Percentiles rank a stretch among this genome's conserved stretches.
phyloP scores from a whole-genome alignment of 1,140 invertebrate species.

The Spodoptera frugiperda region DNA sequence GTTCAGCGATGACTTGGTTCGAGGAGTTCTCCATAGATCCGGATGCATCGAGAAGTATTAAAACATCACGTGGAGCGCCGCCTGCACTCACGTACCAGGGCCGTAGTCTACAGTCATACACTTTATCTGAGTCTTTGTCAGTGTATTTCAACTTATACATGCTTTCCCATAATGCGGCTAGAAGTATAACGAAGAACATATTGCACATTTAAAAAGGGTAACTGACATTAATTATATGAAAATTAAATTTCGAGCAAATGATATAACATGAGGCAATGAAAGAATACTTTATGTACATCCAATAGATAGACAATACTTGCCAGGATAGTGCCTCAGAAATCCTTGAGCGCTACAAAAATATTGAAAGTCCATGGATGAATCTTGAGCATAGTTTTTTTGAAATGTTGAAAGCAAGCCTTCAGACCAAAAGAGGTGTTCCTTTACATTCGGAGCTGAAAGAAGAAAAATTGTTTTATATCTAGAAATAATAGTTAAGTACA shows the following conservation, averaged over 20 bases:
- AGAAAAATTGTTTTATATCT: too few species aligned
- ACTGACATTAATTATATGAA: too few species aligned
- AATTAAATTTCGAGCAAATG: too few species aligned
- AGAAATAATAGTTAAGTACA: too few species aligned
- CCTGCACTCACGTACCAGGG: slow-evolving; percentile 97
- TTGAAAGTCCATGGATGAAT: slow-evolving; percentile 94
- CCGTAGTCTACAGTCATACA: slow-evolving; percentile 94
- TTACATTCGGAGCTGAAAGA: slow-evolving; percentile 78
- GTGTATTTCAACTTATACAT: slow-evolving; percentile 67
- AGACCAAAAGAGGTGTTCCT: slow-evolving; percentile 88
- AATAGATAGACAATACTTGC: slow-evolving; percentile 69
- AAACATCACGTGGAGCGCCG: slow-evolving; percentile 95
- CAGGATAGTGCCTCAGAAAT: slow-evolving; percentile 95
- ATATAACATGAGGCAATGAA: too few species aligned
- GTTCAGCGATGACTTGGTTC: slow-evolving; percentile 93
- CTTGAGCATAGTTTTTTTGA: slow-evolving; percentile 91
- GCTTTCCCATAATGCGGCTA: slow-evolving; percentile 75
- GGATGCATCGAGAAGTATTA: slow-evolving; percentile 95
- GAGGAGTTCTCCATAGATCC: slow-evolving; percentile 96
- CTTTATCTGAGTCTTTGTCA: slow-evolving; percentile 57
- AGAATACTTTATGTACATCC: too few species aligned
- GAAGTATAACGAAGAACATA: slow-evolving; percentile 32
- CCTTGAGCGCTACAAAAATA: slow-evolving; percentile 96
- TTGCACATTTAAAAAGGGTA: neutral
- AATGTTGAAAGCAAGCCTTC: slow-evolving; percentile 92